Evolutionary conservation across 2,888 invertebrate genomes (phyloP), one percentile per base, ranked within the genome.

Genomic region (Macroteleia sp.): DNA sequence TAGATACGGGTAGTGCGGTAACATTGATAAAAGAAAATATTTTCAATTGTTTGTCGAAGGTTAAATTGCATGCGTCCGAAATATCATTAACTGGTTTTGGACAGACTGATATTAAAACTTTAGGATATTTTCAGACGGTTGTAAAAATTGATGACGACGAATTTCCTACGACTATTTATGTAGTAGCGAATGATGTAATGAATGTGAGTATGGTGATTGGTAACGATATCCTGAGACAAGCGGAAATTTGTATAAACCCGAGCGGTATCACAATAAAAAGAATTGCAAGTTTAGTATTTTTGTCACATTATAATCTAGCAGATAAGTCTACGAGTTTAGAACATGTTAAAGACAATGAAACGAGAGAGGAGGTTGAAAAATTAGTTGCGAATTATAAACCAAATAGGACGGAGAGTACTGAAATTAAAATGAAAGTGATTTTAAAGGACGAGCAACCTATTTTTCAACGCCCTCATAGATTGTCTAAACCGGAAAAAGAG

Each of bases 361-460:
- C 4, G 3, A 3, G 46, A 2, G 36, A 57, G 22, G 30, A 57
- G 12, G n/a, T 69, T 19, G 20, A 57, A 44, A 22, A 52, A 28
- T 17, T 70, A 5, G 34, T 70, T 39, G 22, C 16, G 10, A 46
- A 17, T 3, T 70, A 70, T 36, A 22, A 42, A 14, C 59, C 59
- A n/a, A 22, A 14, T 10, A 59, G 41, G 50, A 34, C 6, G 1
- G 46, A 56, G 32, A n/a, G 12, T 10, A 12, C 20, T 3, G 50
- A 64, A 25, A 9, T 73, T 12, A 48, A 73, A 34, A 34, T 73
- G 48, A 64, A 54, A 34, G 22, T 64, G 9, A 14, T 46, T 22
- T 30, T 73, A 16, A 54, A 52, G 17, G 57, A 64, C 19, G 56
- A 73, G n/a, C 50, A 52, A 61, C 59, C 70, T 1, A 22, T 70